Base-by-base conservation (phyloP, 2,888 invertebrate genomes). In the Ormyrus labotus region DNA sequence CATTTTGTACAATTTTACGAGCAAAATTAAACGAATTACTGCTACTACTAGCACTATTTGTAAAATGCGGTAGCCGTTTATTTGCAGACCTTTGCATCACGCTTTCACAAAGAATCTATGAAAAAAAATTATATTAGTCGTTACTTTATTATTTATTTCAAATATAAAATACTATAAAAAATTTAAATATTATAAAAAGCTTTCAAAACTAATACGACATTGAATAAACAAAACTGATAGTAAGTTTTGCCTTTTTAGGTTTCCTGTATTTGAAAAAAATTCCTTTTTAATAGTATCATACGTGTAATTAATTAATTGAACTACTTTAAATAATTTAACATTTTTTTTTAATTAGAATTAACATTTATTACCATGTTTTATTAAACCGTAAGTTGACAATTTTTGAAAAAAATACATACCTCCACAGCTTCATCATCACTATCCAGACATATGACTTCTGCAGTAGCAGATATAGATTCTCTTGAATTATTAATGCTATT, bases 351-450 rank as follows among this genome's bases (percentile, higher is more conserved):
- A 4, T 4, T 34, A 34, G 0, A 34, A 34, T 34, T 34, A 34
- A 34, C 34, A 34, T 34, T 34, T 34, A 34, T 34, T 34, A 34
- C 3, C 34, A 34, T 4, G 3, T 34, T 34, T 34, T 34, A 4
- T 34, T 34, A 34, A 34, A 4, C 3, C 34, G 34, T 34, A 34
- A 34, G 34, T 34, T 34, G 4, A 34, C 4, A 34, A 34, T 34
- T 4, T 34, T 3, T 34, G 34, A 34, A 34, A 34, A 34, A 34
- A 34, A 34, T 19, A 61, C 8, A n/a, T 80, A 83, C 83, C 79
- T 83, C 82, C 50, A 78, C 57, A 50, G 69, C 60, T 57, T 83
- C 83, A 13, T 83, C 82, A 7, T 83, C 83, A 57, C 82, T 82
- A 19, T 83, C 83, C 60, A 83, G 9, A 75, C 78, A 77, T 13